phyloP scores from a whole-genome alignment of 1,140 invertebrate species.

The Maconellicoccus hirsutus region DNA sequence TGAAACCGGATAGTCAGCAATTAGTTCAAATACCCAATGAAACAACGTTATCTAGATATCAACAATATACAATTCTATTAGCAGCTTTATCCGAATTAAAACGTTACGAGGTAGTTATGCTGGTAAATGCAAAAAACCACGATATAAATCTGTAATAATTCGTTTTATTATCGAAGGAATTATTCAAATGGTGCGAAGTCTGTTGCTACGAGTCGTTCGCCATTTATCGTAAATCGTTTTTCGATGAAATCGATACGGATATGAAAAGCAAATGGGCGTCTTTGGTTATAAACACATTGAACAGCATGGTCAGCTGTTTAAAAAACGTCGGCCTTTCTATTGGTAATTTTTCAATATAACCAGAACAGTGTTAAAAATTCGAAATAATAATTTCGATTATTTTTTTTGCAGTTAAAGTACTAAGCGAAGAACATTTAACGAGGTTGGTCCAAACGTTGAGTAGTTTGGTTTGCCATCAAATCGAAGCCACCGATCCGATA shows the following conservation, averaged over 20 bases:
- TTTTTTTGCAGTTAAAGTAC: conserved; percentile 28
- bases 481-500: conserved; percentile 45
- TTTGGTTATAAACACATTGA: conserved; percentile 52
- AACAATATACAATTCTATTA: conserved; percentile 50
- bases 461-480: conserved; percentile 56
- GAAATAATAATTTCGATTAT: not conserved
- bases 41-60: conserved; percentile 37
- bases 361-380: not conserved
- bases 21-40: conserved; percentile 23
- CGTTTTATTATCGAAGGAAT: conserved; percentile 49
- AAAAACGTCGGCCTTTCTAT: conserved; percentile 43
- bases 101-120: conserved; percentile 38
- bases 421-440: conserved; percentile 43
- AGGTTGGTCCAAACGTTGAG: conserved; percentile 63
- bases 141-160: not conserved
- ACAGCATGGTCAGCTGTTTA: conserved; percentile 52
- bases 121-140: too few species aligned
- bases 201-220: conserved; percentile 29
- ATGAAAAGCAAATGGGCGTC: conserved; percentile 49
- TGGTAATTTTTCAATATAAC: conserved; percentile 32
- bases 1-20: conserved; percentile 36
- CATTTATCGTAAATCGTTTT: conserved; percentile 27
- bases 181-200: conserved; percentile 25
- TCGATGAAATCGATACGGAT: conserved; percentile 33
- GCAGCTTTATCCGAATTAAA: conserved; percentile 40